Conservation (phyloP, 1,140 invertebrate species). For the Drosophila auraria region DNA sequence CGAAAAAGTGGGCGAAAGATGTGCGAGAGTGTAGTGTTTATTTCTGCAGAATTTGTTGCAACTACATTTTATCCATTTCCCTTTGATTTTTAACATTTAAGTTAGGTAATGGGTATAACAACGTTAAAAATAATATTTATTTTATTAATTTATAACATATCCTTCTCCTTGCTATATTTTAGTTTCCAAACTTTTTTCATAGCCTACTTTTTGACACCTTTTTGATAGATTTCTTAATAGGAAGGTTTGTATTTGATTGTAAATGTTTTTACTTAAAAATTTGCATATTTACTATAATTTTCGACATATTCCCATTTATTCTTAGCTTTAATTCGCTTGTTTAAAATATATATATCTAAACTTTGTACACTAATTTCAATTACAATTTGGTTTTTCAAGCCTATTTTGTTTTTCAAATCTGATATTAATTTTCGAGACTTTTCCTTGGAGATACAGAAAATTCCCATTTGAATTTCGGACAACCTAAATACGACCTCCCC, state of each 20-base stretch:
- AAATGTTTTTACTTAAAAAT: no score
- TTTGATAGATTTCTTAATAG: background rate
- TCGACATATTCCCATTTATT: fast-evolving
- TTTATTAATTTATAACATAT: background rate
- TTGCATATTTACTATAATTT: background rate
- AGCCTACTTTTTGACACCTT: background rate
- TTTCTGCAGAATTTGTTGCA: background rate
- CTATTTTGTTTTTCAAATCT: background rate
- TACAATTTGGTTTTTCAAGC: no score
- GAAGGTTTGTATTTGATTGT: no score
- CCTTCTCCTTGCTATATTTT: no score
- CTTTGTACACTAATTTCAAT: no score
- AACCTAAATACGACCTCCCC: constrained; percentile 44
- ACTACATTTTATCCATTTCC: background rate
- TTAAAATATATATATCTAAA: no score
- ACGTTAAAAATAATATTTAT: background rate
- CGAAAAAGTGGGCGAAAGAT: constrained; percentile 15
- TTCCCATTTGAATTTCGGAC: constrained; percentile 12
- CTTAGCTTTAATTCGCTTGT: no score
- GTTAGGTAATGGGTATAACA: background rate
- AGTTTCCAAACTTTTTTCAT: background rate
- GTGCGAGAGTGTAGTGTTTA: constrained; percentile 6
- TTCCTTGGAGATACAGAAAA: constrained; percentile 38
- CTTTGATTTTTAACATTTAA: background rate
- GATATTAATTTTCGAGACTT: constrained; percentile 57